Conservation (phyloP, 2,797 vertebrate genomes). For the Alectoris magna region DNA sequence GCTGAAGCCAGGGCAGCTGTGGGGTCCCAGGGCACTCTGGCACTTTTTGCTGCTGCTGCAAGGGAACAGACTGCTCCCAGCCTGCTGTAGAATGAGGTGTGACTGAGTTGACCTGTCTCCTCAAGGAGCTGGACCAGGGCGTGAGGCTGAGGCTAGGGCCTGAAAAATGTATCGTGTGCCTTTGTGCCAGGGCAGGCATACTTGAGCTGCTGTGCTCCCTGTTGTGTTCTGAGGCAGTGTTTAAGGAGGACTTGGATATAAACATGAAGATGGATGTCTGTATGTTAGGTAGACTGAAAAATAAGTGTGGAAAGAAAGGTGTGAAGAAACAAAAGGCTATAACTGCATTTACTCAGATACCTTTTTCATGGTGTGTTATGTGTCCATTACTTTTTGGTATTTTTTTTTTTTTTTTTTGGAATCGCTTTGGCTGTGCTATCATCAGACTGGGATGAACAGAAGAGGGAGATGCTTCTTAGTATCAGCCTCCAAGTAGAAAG, state of each 20-base stretch:
- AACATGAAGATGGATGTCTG: neutral
- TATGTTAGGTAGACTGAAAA: neutral
- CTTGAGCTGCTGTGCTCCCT: neutral
- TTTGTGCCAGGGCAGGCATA: neutral
- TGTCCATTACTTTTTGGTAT: neutral
- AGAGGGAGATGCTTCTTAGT: neutral
- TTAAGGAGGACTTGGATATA: neutral
- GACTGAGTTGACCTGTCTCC: neutral
- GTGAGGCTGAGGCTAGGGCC: neutral
- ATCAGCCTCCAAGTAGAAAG: neutral
- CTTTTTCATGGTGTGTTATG: neutral
- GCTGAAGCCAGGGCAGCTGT: neutral
- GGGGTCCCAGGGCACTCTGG: neutral
- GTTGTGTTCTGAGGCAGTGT: neutral
- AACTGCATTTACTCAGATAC: neutral
- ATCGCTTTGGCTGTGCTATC: neutral
- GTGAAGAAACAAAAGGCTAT: neutral
- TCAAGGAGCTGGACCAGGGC: slow-evolving; percentile 11
- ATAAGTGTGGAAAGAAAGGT: neutral
- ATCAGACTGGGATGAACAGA: rapidly evolving
- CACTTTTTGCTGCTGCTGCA: neutral
- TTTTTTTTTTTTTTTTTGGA: too few relatives aligned
- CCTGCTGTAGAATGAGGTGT: slow-evolving; percentile 43
- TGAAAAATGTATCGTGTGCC: slow-evolving; percentile 19
- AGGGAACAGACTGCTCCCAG: slow-evolving; percentile 47